Base-by-base conservation (phyloP, 2,797 vertebrate genomes). In the Chaetodon trifasciatus region DNA sequence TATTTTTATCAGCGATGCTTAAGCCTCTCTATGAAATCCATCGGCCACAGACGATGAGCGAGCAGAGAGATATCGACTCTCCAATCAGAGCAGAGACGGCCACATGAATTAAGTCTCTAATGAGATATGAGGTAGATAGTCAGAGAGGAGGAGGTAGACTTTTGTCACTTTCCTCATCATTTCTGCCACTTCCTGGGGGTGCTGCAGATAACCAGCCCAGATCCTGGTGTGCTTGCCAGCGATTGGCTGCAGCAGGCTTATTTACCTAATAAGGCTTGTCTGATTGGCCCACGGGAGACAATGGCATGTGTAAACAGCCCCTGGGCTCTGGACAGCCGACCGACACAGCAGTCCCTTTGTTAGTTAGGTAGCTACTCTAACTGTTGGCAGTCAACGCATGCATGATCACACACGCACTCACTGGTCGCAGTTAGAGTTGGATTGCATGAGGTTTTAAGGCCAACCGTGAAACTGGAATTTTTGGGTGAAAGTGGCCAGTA, bases 241-340 rank as follows among this genome's bases (percentile, higher is more conserved):
- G 42, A 90, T 91, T 92, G 91, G 89, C 76, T 44, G 47, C 78
- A 42, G 66, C 77, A 28, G 57, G 76, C 66, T 72, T 90, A 92
- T 93, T 94, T 91, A 92, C 83, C 91, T 86, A 90, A 90, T 85
- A 88, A 75, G 81, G 84, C 83, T 91, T 84, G 85, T 93, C 91
- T 86, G 88, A 93, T 93, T 93, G 90, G 91, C 88, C 88, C 40
- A 9, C 23, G 47, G 88, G 86, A 89, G 81, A 92, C 90, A 93
- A 92, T 87, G 85, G 85, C 81, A 84, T 85, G 86, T 89, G 80
- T 86, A 93, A 92, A 93, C 89, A 94, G 85, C 88, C 86, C 80
- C 42, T 10, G 79, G 91, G 89, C 87, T 85, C 73, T 81, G 86
- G 86, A 88, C 91, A 87, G 84, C 78, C 66, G 76, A 85, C 86